A percentile compares a stretch with the other conserved stretches of the same genome.
These are phyloP conservation scores for Yasuhikotakia modesta DNA, from an alignment of 2,797 vertebrate species.

Conservation along the genomic window DNA sequence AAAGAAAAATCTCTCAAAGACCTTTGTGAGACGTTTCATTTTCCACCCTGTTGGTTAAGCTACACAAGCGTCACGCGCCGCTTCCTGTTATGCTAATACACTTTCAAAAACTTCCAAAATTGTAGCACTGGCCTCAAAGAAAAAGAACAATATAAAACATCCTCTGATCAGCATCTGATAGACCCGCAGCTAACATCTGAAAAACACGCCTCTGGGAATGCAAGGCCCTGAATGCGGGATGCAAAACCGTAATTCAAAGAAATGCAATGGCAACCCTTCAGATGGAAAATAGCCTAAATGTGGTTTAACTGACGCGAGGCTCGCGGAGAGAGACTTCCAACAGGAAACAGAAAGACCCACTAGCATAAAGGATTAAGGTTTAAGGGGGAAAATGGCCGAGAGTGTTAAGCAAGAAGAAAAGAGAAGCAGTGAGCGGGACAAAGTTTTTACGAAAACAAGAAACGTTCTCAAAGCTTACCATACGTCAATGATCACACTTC, in stretches of 20 bases:
- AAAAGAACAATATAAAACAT: conserved; percentile 39
- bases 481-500: no score
- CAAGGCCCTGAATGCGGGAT: conserved; percentile 58
- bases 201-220: conserved; percentile 32
- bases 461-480: neutral
- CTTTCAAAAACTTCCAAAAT: conserved; percentile 20
- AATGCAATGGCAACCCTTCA: conserved; percentile 68
- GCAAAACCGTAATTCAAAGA: conserved; percentile 76
- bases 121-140: conserved; percentile 9
- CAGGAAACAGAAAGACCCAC: conserved; percentile 18
- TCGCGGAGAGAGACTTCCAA: conserved; percentile 54
- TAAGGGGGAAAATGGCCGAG: conserved; percentile 22
- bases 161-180: conserved; percentile 43
- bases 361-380: conserved; percentile 25
- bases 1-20: neutral
- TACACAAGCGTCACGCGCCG: neutral
- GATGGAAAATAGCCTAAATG: conserved; percentile 62
- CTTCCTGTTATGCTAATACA: conserved; percentile 26
- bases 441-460: conserved; percentile 31
- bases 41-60: conserved; percentile 23
- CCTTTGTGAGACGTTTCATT: conserved; percentile 32
- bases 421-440: neutral
- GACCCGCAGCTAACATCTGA: conserved; percentile 44
- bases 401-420: conserved; percentile 17
- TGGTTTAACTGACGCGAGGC: conserved; percentile 67